These are phyloP conservation scores for Oncorhynchus nerka DNA, from an alignment of 2,113 vertebrate genomes.

Conservation along the genomic window DNA sequence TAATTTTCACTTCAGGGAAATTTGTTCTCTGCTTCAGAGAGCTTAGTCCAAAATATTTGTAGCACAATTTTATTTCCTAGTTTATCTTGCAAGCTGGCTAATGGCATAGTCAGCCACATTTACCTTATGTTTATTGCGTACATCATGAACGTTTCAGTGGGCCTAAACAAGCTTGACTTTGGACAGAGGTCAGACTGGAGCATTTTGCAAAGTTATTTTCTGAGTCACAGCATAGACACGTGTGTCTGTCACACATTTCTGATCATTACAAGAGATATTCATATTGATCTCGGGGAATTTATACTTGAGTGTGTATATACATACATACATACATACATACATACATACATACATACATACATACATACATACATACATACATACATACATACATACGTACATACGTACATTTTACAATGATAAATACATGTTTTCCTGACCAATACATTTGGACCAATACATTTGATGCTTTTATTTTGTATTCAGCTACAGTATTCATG, in stretches of 20 bases:
- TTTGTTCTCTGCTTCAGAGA: background rate
- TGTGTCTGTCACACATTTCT: background rate
- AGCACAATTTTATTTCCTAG: background rate
- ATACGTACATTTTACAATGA: no score
- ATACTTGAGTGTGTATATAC: no score
- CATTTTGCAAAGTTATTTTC: background rate
- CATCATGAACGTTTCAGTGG: conserved; percentile 16
- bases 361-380: no score
- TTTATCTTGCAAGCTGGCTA: background rate
- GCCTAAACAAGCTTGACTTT: conserved; percentile 22
- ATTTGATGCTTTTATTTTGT: background rate
- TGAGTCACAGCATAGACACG: background rate
- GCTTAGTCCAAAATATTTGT: background rate
- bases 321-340: no score
- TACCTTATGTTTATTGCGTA: conserved; percentile 12
- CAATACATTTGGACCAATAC: background rate
- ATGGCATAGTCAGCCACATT: conserved; percentile 3
- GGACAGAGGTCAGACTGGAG: conserved; percentile 21
- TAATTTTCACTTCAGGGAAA: background rate
- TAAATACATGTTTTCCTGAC: no score
- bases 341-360: no score
- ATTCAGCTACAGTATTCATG: background rate
- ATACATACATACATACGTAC: no score
- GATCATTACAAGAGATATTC: no score
- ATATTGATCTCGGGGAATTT: no score